Percentiles rank a stretch among this genome's conserved stretches.
Evolutionary conservation across 2,888 invertebrate genomes (phyloP).

Genomic region (Drosophila buzzatii): DNA sequence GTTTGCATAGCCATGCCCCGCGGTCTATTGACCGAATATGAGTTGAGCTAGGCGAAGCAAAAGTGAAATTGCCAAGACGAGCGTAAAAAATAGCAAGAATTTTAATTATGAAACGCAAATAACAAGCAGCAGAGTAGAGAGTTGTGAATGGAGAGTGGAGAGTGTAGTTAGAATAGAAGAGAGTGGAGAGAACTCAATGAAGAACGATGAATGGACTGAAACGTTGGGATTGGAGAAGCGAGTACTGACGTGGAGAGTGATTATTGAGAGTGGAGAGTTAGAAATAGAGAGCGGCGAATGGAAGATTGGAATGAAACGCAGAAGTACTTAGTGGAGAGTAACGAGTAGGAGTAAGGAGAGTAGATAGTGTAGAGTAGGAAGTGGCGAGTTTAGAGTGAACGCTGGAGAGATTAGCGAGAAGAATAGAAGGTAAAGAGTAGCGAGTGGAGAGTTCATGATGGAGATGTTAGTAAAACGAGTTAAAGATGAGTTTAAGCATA

Average conservation of each 20-base stretch:
- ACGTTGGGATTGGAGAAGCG: too few species aligned
- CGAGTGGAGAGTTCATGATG: not conserved
- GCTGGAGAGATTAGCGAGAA: too few species aligned
- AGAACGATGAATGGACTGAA: not conserved
- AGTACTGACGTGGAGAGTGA: not conserved
- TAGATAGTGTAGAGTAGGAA: not conserved
- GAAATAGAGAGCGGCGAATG: not conserved
- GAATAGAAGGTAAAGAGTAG: too few species aligned
- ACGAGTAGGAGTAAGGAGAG: not conserved
- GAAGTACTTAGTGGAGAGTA: not conserved
- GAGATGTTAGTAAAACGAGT: not conserved
- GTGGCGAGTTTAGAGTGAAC: not conserved
- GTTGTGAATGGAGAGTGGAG: not conserved
- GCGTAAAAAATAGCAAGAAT: slow-evolving; percentile 63
- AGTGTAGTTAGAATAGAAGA: not conserved
- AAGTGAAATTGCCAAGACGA: slow-evolving; percentile 67
- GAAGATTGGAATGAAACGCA: too few species aligned
- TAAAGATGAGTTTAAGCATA: too few species aligned
- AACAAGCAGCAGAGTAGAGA: slow-evolving; percentile 15
- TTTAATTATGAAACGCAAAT: slow-evolving; percentile 69
- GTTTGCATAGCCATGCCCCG: slow-evolving; percentile 59
- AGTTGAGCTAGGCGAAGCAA: slow-evolving; percentile 32
- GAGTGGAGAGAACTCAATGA: not conserved
- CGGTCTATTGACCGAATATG: slow-evolving; percentile 72
- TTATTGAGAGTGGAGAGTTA: not conserved